These are phyloP conservation scores for Drosophila takahashii DNA, from an alignment of 1,140 invertebrate species.

Conservation along the genomic window DNA sequence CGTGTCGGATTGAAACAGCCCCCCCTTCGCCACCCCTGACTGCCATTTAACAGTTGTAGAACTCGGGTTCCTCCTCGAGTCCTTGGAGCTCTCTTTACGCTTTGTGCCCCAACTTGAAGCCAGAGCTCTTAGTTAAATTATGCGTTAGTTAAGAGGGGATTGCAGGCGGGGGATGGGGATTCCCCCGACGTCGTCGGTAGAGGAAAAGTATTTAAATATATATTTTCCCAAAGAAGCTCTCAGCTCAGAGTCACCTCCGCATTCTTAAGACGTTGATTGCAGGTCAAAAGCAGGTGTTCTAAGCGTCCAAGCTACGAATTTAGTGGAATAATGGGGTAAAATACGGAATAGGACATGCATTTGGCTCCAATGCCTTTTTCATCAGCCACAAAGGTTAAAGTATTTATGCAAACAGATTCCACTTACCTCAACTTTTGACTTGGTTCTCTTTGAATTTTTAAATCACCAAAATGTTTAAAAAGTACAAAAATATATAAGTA, in stretches of 20 bases:
- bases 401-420: not conserved
- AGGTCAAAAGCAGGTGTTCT: not conserved
- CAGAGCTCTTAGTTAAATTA: constrained; percentile 64
- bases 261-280: constrained; percentile 25
- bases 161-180: no score
- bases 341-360: not conserved
- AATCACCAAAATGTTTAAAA: no score
- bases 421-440: not conserved
- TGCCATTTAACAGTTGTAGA: constrained; percentile 62
- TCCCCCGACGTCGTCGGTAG: constrained; percentile 14
- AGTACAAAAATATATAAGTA: no score
- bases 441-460: no score
- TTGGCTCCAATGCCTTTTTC: not conserved
- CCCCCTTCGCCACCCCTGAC: constrained; percentile 15
- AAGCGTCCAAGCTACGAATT: not conserved
- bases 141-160: constrained; percentile 37
- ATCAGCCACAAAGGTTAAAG: not conserved
- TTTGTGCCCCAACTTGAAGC: constrained; percentile 29
- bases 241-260: constrained; percentile 3
- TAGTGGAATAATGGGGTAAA: not conserved
- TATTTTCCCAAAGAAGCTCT: constrained; percentile 46
- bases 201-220: constrained; percentile 71
- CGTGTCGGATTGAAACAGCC: constrained; percentile 29
- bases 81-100: constrained; percentile 39
- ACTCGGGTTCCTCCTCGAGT: constrained; percentile 17